phyloP scores from a whole-genome alignment of 2,113 vertebrate genomes.

The Myocastor coypus region DNA sequence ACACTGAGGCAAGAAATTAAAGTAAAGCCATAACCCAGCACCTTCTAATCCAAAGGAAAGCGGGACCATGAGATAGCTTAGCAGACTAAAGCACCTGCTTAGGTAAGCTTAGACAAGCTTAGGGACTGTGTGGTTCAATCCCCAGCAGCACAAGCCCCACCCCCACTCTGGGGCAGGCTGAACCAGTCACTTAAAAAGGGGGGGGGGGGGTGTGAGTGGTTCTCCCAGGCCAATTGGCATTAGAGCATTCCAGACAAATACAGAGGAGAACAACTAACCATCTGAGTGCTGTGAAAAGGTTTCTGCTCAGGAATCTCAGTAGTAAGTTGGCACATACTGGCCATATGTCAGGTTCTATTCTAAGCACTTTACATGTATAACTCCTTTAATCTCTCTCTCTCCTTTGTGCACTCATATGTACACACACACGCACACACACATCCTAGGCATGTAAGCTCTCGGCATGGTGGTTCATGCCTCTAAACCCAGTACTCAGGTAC shows the following conservation, averaged over 20 bases:
- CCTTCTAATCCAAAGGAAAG: neutral
- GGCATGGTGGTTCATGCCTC: neutral
- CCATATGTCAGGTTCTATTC: neutral
- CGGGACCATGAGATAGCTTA: too few species aligned
- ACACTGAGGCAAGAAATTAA: too few species aligned
- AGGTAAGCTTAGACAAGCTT: too few species aligned
- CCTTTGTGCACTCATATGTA: neutral
- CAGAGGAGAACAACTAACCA: neutral
- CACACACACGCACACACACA: neutral
- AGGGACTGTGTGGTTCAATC: too few species aligned
- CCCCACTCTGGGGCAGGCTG: too few species aligned
- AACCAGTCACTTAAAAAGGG: too few species aligned
- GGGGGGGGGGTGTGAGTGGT: too few species aligned
- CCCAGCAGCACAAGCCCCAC: too few species aligned
- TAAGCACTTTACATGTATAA: neutral
- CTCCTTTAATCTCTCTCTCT: neutral
- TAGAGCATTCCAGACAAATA: neutral
- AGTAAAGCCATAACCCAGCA: neutral
- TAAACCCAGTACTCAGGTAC: neutral
- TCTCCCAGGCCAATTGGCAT: conserved; percentile 2
- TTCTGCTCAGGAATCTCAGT: conserved; percentile 18
- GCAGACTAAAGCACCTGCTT: too few species aligned
- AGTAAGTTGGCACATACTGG: neutral
- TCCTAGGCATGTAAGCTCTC: neutral
- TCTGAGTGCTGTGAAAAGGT: neutral